Evolutionary conservation across 2,113 vertebrate genomes (phyloP).

Genomic region (Pygathrix nemaeus): DNA sequence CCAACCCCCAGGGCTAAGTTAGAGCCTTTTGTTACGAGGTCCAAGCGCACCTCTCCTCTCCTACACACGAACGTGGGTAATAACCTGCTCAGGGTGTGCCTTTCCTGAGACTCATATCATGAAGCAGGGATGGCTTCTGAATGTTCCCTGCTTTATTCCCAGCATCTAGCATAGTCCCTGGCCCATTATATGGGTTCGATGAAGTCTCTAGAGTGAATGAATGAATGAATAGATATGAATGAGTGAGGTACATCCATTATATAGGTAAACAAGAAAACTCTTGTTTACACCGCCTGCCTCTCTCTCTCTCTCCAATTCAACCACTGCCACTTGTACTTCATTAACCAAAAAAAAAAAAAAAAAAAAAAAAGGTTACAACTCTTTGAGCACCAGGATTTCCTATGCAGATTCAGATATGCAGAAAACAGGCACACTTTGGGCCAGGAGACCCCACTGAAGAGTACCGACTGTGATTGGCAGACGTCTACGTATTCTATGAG

Average conservation of each 20-base stretch:
- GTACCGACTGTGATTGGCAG: not conserved
- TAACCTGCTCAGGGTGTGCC: not conserved
- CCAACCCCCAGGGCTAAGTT: not conserved
- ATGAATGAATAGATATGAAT: not conserved
- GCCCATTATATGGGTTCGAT: too few relatives aligned
- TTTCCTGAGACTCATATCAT: not conserved
- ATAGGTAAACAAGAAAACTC: not conserved
- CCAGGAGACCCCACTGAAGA: too few relatives aligned
- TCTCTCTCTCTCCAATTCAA: not conserved
- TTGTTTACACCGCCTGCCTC: not conserved
- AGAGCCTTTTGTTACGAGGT: not conserved
- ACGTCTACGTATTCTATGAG: rapidly evolving
- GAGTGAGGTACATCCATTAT: not conserved
- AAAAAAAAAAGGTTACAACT: not conserved
- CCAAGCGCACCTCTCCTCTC: not conserved
- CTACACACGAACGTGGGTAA: rapidly evolving
- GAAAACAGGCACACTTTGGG: not conserved
- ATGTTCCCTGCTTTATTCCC: too few relatives aligned
- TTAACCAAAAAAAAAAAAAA: not conserved
- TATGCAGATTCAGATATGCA: not conserved
- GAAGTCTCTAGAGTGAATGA: not conserved
- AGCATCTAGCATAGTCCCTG: not conserved
- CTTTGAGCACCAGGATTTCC: not conserved
- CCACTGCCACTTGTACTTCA: not conserved
- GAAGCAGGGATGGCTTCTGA: not conserved